Percentiles rank a stretch among this genome's conserved stretches.
These are phyloP conservation scores for Chromoteleia sp. DNA, from an alignment of 2,888 invertebrate species.

Conservation along the genomic window DNA sequence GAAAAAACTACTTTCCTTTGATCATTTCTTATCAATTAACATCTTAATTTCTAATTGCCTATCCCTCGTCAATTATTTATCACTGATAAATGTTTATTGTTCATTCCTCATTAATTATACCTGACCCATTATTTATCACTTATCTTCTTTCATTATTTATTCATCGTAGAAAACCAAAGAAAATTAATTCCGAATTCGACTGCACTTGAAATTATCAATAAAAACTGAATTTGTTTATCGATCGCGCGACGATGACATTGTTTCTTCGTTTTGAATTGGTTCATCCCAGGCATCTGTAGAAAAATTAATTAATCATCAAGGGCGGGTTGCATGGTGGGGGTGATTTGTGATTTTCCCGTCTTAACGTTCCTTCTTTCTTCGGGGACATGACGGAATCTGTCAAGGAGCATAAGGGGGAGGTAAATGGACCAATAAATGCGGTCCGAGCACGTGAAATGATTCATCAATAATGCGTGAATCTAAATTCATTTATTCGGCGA, in stretches of 20 bases:
- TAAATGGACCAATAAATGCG: conserved; percentile 28
- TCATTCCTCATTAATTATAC: too few relatives aligned
- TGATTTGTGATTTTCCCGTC: conserved; percentile 33
- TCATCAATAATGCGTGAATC: conserved; percentile 39
- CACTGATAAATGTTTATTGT: too few relatives aligned
- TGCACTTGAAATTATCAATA: too few relatives aligned
- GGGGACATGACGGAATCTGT: not conserved
- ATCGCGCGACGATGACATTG: conserved; percentile 10
- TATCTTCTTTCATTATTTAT: too few relatives aligned
- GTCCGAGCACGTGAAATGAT: conserved; percentile 4
- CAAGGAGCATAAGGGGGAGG: not conserved
- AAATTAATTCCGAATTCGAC: too few relatives aligned
- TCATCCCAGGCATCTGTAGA: conserved; percentile 15
- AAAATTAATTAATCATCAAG: conserved; percentile 29
- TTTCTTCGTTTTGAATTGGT: conserved; percentile 13
- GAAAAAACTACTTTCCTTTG: too few relatives aligned
- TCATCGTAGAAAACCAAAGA: too few relatives aligned
- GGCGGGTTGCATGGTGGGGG: not conserved
- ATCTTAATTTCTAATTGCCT: too few relatives aligned
- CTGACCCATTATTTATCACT: too few relatives aligned
- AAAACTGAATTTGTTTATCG: conserved; percentile 5
- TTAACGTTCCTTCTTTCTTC: conserved; percentile 2
- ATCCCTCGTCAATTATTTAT: too few relatives aligned
- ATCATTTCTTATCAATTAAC: too few relatives aligned
- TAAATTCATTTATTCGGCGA: conserved; percentile 15